Percentiles rank a stretch among this genome's conserved stretches.
Evolutionary conservation across 2,888 invertebrate genomes (phyloP).

Genomic region (Lissocephala sabroskyi): DNA sequence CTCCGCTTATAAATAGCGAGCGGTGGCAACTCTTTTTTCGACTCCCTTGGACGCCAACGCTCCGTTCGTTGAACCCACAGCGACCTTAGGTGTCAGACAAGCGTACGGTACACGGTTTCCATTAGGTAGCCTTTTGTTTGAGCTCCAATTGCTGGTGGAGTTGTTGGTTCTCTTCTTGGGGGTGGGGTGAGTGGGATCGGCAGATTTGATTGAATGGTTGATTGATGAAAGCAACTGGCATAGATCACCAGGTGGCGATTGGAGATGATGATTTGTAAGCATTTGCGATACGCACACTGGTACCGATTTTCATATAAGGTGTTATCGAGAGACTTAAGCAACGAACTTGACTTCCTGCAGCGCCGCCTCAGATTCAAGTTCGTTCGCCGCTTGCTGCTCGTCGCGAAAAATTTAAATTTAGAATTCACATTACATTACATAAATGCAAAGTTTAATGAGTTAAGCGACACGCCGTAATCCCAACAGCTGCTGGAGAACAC

Average conservation of each 20-base stretch:
- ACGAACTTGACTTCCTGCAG: slow-evolving; percentile 48
- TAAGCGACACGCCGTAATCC: slow-evolving; percentile 3
- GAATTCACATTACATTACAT: slow-evolving; percentile 33
- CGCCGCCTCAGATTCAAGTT: slow-evolving; percentile 7
- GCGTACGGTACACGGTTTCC: too few relatives aligned
- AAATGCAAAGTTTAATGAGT: slow-evolving; percentile 21
- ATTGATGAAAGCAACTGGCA: too few relatives aligned
- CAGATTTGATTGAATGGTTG: too few relatives aligned
- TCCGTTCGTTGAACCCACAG: slow-evolving; percentile 56
- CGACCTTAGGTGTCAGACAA: too few relatives aligned
- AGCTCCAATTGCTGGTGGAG: too few relatives aligned
- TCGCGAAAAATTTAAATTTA: slow-evolving; percentile 25
- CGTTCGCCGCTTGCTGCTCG: slow-evolving; percentile 11
- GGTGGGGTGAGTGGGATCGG: too few relatives aligned
- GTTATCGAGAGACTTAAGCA: slow-evolving; percentile 49
- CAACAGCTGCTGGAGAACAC: too few relatives aligned
- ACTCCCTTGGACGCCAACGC: slow-evolving; percentile 34
- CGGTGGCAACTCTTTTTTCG: slow-evolving; percentile 8
- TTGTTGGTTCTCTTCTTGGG: too few relatives aligned
- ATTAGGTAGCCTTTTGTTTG: slow-evolving; percentile 5
- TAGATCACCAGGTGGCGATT: too few relatives aligned
- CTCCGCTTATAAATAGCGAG: slow-evolving; percentile 44
- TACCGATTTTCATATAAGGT: too few relatives aligned
- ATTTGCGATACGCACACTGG: too few relatives aligned
- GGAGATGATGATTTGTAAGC: too few relatives aligned